These are phyloP conservation scores for Eupelmus urozonus DNA, from an alignment of 2,888 invertebrate genomes.

Conservation along the genomic window DNA sequence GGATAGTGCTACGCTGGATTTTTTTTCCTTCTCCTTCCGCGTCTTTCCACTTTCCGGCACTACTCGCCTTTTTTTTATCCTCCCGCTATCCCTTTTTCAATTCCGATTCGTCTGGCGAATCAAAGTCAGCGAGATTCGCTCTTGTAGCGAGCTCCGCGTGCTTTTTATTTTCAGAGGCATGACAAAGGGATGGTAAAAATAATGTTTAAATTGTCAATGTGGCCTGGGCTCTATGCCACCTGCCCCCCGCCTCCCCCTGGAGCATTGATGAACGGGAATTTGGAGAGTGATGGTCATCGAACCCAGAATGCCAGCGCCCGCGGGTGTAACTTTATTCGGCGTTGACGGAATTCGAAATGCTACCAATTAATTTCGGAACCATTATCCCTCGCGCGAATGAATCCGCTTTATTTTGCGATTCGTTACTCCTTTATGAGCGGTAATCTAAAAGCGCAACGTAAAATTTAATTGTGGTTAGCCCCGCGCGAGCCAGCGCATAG, in stretches of 20 bases:
- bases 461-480: conserved; percentile 43
- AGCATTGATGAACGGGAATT: too few species aligned
- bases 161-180: conserved; percentile 13
- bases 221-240: too few species aligned
- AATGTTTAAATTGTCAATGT: too few species aligned
- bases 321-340: conserved; percentile 10
- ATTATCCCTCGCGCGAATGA: conserved; percentile 34
- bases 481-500: too few species aligned
- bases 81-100: conserved; percentile 39
- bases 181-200: too few species aligned
- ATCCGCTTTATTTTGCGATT: conserved; percentile 34
- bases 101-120: conserved; percentile 46
- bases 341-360: conserved; percentile 33
- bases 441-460: conserved; percentile 28
- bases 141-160: not conserved
- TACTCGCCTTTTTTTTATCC: not conserved
- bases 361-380: conserved; percentile 47
- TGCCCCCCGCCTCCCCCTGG: too few species aligned
- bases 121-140: conserved; percentile 44
- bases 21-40: conserved; percentile 10
- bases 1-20: conserved; percentile 33
- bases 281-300: too few species aligned
- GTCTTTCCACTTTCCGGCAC: not conserved
- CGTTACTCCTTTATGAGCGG: conserved; percentile 37
- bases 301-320: too few species aligned